Evolutionary conservation across 2,888 invertebrate genomes (phyloP), one percentile per base, ranked within the genome.

Genomic region (Nomada ferruginata): DNA sequence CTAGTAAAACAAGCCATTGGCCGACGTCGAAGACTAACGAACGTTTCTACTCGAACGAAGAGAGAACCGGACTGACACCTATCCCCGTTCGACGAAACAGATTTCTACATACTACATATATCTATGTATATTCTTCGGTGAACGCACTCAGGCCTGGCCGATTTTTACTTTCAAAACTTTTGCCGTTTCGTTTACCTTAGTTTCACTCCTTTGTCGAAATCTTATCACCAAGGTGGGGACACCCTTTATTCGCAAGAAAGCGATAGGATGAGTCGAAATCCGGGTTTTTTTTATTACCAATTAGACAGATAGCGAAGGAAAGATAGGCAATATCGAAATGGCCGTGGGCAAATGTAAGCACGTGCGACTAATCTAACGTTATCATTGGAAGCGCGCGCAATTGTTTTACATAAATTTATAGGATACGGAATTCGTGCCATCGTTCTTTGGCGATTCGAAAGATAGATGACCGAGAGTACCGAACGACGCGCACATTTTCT

Each of bases 361-460:
- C 68, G 68, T 52, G 57, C 69, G 71, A 73, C 64, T 73, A 72
- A 68, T 64, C 47, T 78, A 81, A 66, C 29, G 59, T 55, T 77
- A 60, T 36, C 69, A 36, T 26, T 69, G 59, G 69, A 73, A 81
- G 52, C 47, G 70, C 73, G 57, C 64, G 70, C 73, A 73, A 64
- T 78, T 73, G 47, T 77, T 81, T 73, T 52, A 64, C 69, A 68
- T 73, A 59, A 81, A 69, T 81, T 71, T 71, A 76, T 77, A 77
- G 78, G 47, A 47, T 78, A 42, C 73, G 64, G 52, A 50, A 52
- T 64, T 77, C 72, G 61, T 68, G 59, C 77, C 59, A 29, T 82
- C 59, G 57, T 59, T 72, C 76, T 72, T 69, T 69, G 69, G 73
- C 64, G 36, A 73, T 50, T 52, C 71, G 50, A 63, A 20, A 15